Evolutionary conservation across 2,888 invertebrate genomes (phyloP).

Genomic region (Thereva nobilitata): DNA sequence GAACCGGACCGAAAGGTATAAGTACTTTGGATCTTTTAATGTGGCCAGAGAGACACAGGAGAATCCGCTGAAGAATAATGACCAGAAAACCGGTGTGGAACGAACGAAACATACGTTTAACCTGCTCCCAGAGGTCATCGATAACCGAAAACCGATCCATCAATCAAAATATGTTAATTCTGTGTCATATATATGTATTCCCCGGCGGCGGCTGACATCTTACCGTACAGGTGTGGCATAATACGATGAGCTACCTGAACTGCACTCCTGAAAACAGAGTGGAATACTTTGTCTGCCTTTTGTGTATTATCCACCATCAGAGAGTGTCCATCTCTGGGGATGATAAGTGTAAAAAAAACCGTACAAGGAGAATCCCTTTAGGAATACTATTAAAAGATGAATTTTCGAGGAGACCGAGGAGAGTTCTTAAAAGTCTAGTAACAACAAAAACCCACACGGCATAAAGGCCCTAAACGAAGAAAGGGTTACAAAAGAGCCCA

Average conservation of each 20-base stretch:
- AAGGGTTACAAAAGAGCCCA: no score
- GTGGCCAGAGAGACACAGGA: no score
- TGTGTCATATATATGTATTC: slow-evolving; percentile 36
- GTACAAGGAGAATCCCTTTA: slow-evolving; percentile 38
- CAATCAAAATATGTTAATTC: slow-evolving; percentile 40
- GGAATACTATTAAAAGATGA: slow-evolving; percentile 33
- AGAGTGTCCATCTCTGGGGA: slow-evolving; percentile 3
- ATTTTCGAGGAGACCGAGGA: slow-evolving; percentile 21
- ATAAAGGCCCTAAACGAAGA: no score
- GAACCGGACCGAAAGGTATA: no score
- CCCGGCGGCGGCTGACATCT: slow-evolving; percentile 32
- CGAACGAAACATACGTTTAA: slow-evolving; percentile 16
- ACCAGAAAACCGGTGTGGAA: neutral
- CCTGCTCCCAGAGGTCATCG: slow-evolving; percentile 37
- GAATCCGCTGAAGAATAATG: no score
- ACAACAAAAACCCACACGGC: no score
- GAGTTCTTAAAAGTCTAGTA: neutral
- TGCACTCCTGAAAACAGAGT: slow-evolving; percentile 35
- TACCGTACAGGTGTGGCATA: slow-evolving; percentile 39
- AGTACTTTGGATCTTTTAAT: no score
- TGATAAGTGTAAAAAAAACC: slow-evolving; percentile 24
- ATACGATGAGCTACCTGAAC: slow-evolving; percentile 37
- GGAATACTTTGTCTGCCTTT: no score
- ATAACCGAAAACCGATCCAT: slow-evolving; percentile 37
- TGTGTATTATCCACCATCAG: neutral